A percentile compares a stretch with the other conserved stretches of the same genome.
Conservation (phyloP, 1,140 invertebrate genomes). For the Trichoplusia ni region DNA sequence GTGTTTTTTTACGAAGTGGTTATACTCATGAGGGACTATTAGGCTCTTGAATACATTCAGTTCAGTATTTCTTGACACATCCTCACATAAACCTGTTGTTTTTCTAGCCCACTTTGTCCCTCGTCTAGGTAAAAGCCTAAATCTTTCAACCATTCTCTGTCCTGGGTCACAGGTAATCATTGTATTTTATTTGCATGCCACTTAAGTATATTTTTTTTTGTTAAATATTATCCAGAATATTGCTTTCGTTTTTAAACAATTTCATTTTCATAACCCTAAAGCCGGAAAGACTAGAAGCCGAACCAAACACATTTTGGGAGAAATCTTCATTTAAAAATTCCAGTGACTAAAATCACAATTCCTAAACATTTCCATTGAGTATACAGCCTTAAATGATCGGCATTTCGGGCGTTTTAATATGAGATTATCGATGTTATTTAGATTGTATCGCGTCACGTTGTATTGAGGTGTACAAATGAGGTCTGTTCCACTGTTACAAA, state of each 20-base stretch:
- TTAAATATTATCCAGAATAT: not conserved
- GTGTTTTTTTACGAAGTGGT: not conserved
- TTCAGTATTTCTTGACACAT: no score
- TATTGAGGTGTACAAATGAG: slow-evolving; percentile 75
- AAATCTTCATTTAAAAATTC: not conserved
- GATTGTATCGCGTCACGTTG: slow-evolving; percentile 61
- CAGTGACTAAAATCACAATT: not conserved
- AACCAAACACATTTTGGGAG: no score
- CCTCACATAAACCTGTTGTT: no score
- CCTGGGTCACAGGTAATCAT: no score
- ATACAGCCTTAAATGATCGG: slow-evolving; percentile 43
- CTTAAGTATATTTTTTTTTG: no score
- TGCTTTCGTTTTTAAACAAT: not conserved
- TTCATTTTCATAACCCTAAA: no score
- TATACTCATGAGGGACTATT: not conserved
- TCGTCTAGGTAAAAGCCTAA: no score
- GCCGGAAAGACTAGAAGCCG: no score
- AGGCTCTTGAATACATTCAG: no score
- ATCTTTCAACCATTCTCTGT: no score
- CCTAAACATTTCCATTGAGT: slow-evolving; percentile 25
- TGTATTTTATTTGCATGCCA: no score
- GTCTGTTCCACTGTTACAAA: slow-evolving; percentile 29
- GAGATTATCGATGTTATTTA: slow-evolving; percentile 63
- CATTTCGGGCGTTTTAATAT: slow-evolving; percentile 66
- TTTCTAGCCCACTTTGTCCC: no score